phyloP scores from a whole-genome alignment of 2,888 invertebrate genomes.

The Gryllus longicercus region DNA sequence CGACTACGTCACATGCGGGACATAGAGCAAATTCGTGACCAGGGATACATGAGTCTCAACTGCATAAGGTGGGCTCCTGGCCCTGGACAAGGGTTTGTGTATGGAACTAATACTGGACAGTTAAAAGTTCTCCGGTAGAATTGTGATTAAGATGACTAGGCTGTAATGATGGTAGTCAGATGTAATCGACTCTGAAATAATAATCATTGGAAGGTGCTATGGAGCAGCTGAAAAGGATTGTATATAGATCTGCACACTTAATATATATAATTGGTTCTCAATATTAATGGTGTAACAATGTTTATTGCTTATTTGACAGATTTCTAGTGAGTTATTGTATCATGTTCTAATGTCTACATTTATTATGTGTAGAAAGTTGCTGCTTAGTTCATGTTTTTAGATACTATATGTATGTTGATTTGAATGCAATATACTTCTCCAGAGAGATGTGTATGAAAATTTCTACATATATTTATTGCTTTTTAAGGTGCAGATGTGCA shows the following conservation, averaged over 20 bases:
- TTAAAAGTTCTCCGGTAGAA: conserved; percentile 59
- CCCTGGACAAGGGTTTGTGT: conserved; percentile 79
- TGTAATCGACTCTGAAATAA: not conserved
- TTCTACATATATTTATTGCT: conserved; percentile 6
- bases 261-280: not conserved
- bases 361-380: not conserved
- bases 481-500: conserved; percentile 5
- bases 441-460: not conserved
- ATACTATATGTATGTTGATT: conserved; percentile 10
- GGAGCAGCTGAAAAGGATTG: conserved; percentile 7
- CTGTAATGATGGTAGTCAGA: not conserved
- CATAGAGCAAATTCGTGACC: conserved; percentile 60
- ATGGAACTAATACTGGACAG: conserved; percentile 81
- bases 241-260: conserved; percentile 8
- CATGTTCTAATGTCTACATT: not conserved
- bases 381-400: conserved; percentile 3
- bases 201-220: not conserved
- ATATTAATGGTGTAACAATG: not conserved
- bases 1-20: conserved; percentile 52
- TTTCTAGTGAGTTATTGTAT: not conserved
- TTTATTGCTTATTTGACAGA: not conserved
- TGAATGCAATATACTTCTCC: not conserved
- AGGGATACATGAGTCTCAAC: conserved; percentile 71
- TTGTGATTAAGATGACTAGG: not conserved
- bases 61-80: conserved; percentile 81